Evolutionary conservation across 2,113 vertebrate genomes (phyloP).

Genomic region (Neotragus pygmaeus): DNA sequence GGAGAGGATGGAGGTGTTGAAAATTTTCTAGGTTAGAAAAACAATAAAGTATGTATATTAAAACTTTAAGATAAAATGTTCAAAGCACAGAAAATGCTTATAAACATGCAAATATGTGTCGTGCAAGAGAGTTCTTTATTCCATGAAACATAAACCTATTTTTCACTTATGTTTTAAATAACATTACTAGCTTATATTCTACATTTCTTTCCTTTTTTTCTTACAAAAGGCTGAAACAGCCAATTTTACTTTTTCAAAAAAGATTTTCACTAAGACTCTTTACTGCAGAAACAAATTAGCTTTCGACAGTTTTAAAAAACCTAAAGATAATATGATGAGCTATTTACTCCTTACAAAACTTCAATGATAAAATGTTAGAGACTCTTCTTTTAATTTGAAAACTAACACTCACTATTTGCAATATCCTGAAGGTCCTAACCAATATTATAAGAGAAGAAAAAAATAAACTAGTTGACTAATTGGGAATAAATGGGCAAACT

Average conservation of each 20-base stretch:
- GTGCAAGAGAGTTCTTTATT: neutral
- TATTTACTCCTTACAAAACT: neutral
- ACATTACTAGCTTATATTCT: neutral
- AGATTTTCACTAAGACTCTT: neutral
- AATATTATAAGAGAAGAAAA: conserved; percentile 53
- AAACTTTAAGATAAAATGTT: neutral
- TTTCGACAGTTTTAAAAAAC: neutral
- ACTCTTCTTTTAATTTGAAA: neutral
- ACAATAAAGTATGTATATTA: neutral
- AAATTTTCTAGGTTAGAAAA: neutral
- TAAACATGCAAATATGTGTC: neutral
- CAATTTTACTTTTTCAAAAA: neutral
- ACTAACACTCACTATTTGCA: neutral
- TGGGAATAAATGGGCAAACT: neutral
- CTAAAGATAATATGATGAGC: neutral
- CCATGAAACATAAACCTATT: neutral
- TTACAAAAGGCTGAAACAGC: neutral
- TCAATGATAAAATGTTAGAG: neutral
- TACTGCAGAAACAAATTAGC: neutral
- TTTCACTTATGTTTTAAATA: neutral
- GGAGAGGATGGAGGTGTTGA: neutral
- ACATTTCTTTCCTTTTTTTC: neutral
- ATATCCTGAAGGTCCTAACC: neutral
- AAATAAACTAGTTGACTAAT: conserved; percentile 28
- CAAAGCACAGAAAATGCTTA: neutral